Evolutionary conservation across 2,113 vertebrate genomes (phyloP), one percentile per base, ranked within the genome.

Genomic region (Oncorhynchus kisutch): DNA sequence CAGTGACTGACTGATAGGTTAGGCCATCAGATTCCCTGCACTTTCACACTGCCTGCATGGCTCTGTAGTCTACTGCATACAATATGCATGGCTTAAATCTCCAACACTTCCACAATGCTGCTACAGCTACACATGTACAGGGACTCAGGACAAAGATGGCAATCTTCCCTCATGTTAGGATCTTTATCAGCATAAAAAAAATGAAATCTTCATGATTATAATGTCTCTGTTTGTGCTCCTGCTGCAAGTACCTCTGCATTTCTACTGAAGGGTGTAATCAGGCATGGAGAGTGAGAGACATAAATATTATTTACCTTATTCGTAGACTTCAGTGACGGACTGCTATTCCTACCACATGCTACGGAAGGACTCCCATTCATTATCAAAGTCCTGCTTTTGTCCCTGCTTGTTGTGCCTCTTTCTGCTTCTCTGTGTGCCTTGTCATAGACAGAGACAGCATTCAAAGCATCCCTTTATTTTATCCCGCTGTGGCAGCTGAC

Each of bases 251-350:
- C 54, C 54, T 11, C 11, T 45, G 60, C 60, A n/a, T 64, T 64
- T 64, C 60, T 64, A 16, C 24, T 64, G 60, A 73, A 71, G 14
- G 54, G 45, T 67, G 72, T 85, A 80, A 79, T 78, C 78, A 80
- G 29, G 39, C 48, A 51, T 39, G 45, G 14, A 45, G 11, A 62
- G 49, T 70, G 59, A 64, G 73, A 72, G 48, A 72, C 31, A 60
- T n/a, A 11, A 73, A 75, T 68, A 69, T 34, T 86, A 88, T 92
- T 95, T 96, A 97, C 96, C 96, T 97, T 90, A 82, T 87, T 84
- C 73, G 77, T 88, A 86, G 70, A 91, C 93, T 95, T 91, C 75
- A 67, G 77, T 74, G 87, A 77, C 84, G 64, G 83, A 85, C 86
- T 86, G 89, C 88, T 93, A 92, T 89, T 93, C 93, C 94, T 94